Conservation (phyloP, 2,797 vertebrate genomes). For the Anguilla megastoma region DNA sequence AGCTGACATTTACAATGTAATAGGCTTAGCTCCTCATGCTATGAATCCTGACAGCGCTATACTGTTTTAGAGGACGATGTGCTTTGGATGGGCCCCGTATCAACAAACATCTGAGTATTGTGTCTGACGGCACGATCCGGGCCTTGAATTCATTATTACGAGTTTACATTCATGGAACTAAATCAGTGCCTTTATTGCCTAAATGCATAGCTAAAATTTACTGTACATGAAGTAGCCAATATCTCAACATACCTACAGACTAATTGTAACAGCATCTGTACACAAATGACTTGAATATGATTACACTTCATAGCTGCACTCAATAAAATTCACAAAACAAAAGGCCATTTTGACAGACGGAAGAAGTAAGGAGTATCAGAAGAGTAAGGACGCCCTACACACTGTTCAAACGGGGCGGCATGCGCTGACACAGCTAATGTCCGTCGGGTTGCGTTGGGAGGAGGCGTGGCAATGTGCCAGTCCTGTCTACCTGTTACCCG, state of each 20-base stretch:
- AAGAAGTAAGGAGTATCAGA: background rate
- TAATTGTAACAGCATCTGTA: constrained; percentile 39
- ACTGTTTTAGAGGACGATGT: background rate
- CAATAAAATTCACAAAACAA: constrained; percentile 13
- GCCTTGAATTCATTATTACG: background rate
- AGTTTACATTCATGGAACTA: background rate
- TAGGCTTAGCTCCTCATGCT: constrained; percentile 3
- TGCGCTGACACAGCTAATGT: background rate
- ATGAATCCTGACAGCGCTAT: constrained; percentile 1
- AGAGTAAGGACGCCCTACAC: background rate
- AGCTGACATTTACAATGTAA: constrained; percentile 2
- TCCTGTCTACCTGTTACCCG: no score
- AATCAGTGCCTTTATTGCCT: background rate
- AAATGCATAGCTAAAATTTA: background rate
- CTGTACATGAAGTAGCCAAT: background rate
- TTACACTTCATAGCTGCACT: constrained; percentile 14
- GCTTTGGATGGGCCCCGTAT: background rate
- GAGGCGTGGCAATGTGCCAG: background rate
- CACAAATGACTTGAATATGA: background rate
- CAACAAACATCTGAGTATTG: background rate
- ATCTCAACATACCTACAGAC: background rate
- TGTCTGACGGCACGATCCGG: background rate
- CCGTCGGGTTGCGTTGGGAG: background rate
- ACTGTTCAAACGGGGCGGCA: background rate
- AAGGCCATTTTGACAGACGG: background rate